Conservation (phyloP, 2,888 invertebrate genomes). For the Cordylochernes scorpioides region DNA sequence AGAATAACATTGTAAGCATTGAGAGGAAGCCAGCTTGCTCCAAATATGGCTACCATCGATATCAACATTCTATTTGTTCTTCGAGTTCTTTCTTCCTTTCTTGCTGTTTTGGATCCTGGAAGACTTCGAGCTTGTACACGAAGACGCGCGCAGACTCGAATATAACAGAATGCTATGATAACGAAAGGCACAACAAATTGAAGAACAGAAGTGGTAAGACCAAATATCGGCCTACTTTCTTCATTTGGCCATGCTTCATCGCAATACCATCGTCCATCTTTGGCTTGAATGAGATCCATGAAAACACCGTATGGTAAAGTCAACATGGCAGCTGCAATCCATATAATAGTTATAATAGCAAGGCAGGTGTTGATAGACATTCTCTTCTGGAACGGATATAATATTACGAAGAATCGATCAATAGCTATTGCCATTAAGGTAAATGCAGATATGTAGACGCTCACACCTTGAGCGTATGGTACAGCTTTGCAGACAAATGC, state of each 20-base stretch:
- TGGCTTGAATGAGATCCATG: constrained; percentile 28
- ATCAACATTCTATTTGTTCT: constrained; percentile 89
- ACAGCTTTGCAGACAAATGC: constrained; percentile 65
- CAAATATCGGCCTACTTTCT: constrained; percentile 43
- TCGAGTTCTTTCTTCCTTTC: constrained; percentile 64
- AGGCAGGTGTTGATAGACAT: constrained; percentile 69
- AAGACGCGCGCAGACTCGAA: constrained; percentile 65
- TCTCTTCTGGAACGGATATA: constrained; percentile 71
- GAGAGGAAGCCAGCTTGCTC: constrained; percentile 77
- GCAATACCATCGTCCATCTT: constrained; percentile 36
- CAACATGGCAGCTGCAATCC: constrained; percentile 59
- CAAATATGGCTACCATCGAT: constrained; percentile 84
- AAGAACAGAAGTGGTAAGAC: constrained; percentile 55
- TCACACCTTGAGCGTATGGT: constrained; percentile 74
- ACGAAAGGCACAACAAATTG: constrained; percentile 84
- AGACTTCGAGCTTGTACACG: constrained; percentile 40
- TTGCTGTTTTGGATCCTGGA: constrained; percentile 45
- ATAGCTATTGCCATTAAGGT: constrained; percentile 90
- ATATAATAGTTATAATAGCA: constrained; percentile 57
- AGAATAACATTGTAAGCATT: constrained; percentile 57
- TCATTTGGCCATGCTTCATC: constrained; percentile 76
- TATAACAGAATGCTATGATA: constrained; percentile 79
- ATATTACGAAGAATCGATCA: constrained; percentile 87
- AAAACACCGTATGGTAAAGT: constrained; percentile 73
- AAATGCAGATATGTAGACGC: constrained; percentile 87